phyloP scores from a whole-genome alignment of 2,888 invertebrate genomes.

The Theretra japonica region DNA sequence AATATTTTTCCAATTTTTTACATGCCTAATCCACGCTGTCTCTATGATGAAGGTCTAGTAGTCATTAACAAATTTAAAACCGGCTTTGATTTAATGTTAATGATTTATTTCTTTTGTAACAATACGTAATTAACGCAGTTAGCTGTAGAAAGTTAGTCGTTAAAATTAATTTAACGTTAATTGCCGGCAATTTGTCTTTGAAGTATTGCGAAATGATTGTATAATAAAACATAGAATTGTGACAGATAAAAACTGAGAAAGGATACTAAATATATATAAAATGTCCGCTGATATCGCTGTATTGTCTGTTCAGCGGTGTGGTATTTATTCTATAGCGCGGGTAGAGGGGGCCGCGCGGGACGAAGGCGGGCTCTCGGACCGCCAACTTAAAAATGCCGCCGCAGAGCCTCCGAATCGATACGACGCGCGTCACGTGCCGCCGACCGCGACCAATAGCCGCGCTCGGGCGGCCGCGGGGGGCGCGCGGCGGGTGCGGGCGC shows the following conservation, averaged over 20 bases:
- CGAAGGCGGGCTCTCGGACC: constrained; percentile 78
- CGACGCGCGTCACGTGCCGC: constrained; percentile 88
- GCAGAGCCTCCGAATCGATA: constrained; percentile 92
- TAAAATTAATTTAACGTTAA: background rate
- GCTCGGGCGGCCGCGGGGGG: constrained; percentile 61
- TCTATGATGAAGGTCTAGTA: constrained; percentile 26
- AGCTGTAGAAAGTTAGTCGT: background rate
- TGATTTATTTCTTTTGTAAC: background rate
- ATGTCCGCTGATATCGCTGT: background rate
- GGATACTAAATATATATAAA: background rate
- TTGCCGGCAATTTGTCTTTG: background rate
- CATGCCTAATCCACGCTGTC: constrained; percentile 42
- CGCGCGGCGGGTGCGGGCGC: constrained; percentile 54
- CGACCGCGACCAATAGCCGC: constrained; percentile 79
- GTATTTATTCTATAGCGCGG: constrained; percentile 57
- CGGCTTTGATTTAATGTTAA: background rate
- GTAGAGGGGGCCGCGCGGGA: constrained; percentile 73
- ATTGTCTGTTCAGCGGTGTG: constrained; percentile 42
- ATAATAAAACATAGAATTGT: background rate
- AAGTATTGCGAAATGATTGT: background rate
- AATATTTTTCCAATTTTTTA: constrained; percentile 27
- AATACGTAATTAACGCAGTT: background rate
- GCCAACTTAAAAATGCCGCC: constrained; percentile 92
- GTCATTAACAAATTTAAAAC: background rate
- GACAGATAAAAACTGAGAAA: background rate